Percentiles rank a stretch among this genome's conserved stretches.
Conservation (phyloP, 2,113 vertebrate genomes). For the Motacilla alba region DNA sequence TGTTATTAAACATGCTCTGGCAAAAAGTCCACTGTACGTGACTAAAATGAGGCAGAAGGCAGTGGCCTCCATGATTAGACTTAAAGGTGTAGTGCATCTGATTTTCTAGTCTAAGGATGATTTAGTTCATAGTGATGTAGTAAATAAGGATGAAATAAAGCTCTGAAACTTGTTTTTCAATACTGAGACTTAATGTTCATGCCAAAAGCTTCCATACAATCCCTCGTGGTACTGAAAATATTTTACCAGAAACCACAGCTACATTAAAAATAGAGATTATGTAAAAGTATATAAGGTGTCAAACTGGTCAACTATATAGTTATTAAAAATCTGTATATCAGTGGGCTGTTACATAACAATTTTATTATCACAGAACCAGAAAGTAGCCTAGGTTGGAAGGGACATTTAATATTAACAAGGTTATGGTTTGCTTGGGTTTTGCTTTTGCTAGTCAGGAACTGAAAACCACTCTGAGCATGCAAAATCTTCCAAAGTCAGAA, state of each 20-base stretch:
- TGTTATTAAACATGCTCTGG: fast-evolving
- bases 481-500: neutral
- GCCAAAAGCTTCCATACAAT: neutral
- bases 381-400: neutral
- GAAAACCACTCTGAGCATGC: neutral
- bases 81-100: neutral
- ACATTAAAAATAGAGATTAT: neutral
- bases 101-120: neutral
- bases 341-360: neutral
- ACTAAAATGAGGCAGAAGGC: neutral
- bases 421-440: neutral
- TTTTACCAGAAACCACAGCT: neutral
- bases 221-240: neutral
- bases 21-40: neutral
- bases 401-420: neutral
- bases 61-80: neutral
- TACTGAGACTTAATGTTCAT: neutral
- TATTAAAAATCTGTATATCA: neutral
- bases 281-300: neutral
- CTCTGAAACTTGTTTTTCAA: neutral
- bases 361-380: no score
- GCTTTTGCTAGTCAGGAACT: neutral
- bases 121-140: neutral
- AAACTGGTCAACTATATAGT: neutral
- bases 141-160: neutral